Evolutionary conservation across 2,888 invertebrate species (phyloP), one percentile per base, ranked within the genome.

Genomic region (Chesias legatella): DNA sequence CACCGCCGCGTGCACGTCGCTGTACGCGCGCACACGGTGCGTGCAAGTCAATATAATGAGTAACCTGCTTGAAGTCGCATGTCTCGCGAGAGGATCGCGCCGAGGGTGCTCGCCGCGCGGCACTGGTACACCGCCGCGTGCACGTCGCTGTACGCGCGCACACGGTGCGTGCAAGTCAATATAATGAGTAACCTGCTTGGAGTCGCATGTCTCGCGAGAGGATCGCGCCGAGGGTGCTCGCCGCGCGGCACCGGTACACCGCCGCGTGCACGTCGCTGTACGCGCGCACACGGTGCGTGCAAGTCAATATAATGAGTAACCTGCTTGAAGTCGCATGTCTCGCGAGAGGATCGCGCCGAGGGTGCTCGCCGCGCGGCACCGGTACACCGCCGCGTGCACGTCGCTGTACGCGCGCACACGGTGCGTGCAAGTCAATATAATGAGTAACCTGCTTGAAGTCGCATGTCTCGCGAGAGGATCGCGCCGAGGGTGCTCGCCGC

Each of bases 71-170:
- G 20, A 3, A 6, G 20, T 20, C 6, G 20, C n/a, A 6, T n/a
- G n/a, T n/a, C n/a, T n/a, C n/a, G 24, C 7, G 24, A 3, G 6
- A 5, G 24, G 24, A 3, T 3, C n/a, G 24, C 8, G 3, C 24
- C 93, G 91, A 23, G 96, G 92, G 45, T 92, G 90, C 81, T 95
- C 94, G 75, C 94, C 94, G 11, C 95, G 88, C 58, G 95, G 95
- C 56, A 95, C n/a, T n/a, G n/a, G 89, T 51, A 95, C 92, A 10
- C 92, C 91, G 39, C 96, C 96, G 33, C 92, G 92, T 11, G 91
- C 3, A 6, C 20, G 20, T 4, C 20, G 20, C 6, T 20, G 3
- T 20, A 6, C n/a, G n/a, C n/a, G n/a, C n/a, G n/a, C n/a, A n/a
- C n/a, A n/a, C n/a, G n/a, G n/a, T n/a, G n/a, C n/a, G n/a, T n/a